phyloP scores from a whole-genome alignment of 64 coral and sea anemone genomes.

The Platygyra sinensis region DNA sequence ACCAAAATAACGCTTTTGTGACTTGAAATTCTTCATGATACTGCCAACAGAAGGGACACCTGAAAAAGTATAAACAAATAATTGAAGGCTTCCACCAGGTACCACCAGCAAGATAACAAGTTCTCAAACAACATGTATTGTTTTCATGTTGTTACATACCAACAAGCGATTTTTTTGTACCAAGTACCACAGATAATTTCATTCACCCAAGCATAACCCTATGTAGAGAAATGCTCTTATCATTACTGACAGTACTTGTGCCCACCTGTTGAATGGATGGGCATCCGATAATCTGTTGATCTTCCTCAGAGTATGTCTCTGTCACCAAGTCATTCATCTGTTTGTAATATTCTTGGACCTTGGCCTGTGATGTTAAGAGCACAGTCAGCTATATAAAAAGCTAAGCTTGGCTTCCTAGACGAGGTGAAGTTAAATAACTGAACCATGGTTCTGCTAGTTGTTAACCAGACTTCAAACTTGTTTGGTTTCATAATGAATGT shows the following conservation, averaged over 20 bases:
- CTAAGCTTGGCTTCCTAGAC: not conserved
- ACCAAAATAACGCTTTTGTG: not conserved
- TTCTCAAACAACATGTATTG: too few relatives aligned
- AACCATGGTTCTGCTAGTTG: too few relatives aligned
- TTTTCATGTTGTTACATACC: too few relatives aligned
- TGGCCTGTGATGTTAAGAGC: constrained; percentile 60
- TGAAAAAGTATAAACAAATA: not conserved
- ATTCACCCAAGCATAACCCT: not conserved
- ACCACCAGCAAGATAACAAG: too few relatives aligned
- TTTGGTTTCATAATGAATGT: not conserved
- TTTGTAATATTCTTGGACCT: constrained; percentile 97
- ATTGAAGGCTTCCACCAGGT: not conserved
- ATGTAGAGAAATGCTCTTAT: not conserved
- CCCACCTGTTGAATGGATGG: constrained; percentile 92
- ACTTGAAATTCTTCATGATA: constrained; percentile 1
- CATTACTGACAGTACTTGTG: not conserved
- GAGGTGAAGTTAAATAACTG: too few relatives aligned
- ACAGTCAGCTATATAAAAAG: not conserved
- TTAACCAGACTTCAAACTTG: too few relatives aligned
- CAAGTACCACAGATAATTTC: not conserved
- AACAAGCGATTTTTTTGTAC: too few relatives aligned
- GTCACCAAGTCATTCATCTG: constrained; percentile 94
- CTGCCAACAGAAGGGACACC: constrained; percentile 44
- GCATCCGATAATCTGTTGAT: constrained; percentile 95
- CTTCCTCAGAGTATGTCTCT: constrained; percentile 81